Base-by-base conservation (phyloP, 2,888 invertebrate genomes). In the Galerucella calmariensis region DNA sequence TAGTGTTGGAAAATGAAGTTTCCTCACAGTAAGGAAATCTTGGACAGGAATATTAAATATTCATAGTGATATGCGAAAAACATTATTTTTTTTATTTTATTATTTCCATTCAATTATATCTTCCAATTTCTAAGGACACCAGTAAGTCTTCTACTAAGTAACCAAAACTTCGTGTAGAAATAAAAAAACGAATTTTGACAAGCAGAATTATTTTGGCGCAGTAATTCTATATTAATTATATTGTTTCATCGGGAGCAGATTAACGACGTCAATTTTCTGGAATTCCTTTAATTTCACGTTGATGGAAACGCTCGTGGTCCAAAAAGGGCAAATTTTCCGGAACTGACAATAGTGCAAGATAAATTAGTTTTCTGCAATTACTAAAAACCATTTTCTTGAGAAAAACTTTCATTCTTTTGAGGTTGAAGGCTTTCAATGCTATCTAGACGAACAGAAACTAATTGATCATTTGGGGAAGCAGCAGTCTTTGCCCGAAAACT, bases 281-380 rank as follows among this genome's bases (percentile, higher is more conserved):
- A 69, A 69, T 48, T 69, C 61, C 27, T 69, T 61, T 69, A 69
- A 69, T 69, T 48, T 69, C 69, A 16, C 27, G 66, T 24, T 44
- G 65, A 65, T 69, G 73, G 59, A 73, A 73, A 59, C 35, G 59
- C 56, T 61, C 11, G 11, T n/a, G 56, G 51, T 48, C 59, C 69
- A 69, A 73, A 73, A 73, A 56, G 59, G 51, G 14, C 59, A 68
- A 66, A 46, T 69, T 66, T 59, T 27, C 73, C 51, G 41, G 41
- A 73, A 73, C 65, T 59, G 69, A 73, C 69, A 69, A 69, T 66
- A 66, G 65, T 68, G 69, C 59, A 69, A 69, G 73, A 73, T 73
- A 59, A 73, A 73, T 73, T 65, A 66, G 73, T 66, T 66, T 69
- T n/a, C 69, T 59, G 69, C 66, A 73, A 73, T 69, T 73, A 73